Conservation (phyloP, 2,888 invertebrate genomes). For the Sipunculus nudus region DNA sequence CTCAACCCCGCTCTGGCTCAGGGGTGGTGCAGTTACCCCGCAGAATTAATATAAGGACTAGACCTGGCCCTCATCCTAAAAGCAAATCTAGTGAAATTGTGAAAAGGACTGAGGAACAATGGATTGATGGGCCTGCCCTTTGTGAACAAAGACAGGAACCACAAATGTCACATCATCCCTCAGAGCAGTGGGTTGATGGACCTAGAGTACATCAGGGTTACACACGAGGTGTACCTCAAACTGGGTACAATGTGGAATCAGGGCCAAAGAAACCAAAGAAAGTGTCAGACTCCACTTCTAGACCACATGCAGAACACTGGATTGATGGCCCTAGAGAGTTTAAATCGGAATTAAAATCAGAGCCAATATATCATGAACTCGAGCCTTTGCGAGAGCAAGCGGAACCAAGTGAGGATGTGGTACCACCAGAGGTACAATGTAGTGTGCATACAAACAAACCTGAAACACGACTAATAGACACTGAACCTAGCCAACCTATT, state of each 20-base stretch:
- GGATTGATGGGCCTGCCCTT: slow-evolving; percentile 25
- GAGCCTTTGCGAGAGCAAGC: no score
- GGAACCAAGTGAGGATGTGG: no score
- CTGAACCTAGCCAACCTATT: no score
- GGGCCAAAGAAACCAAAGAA: slow-evolving; percentile 19
- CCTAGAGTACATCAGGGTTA: slow-evolving; percentile 73
- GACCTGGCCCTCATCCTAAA: neutral
- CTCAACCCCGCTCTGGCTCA: no score
- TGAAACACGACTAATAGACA: no score
- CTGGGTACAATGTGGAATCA: neutral
- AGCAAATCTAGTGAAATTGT: neutral
- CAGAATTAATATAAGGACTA: slow-evolving; percentile 22
- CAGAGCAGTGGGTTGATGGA: slow-evolving; percentile 85
- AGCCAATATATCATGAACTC: no score
- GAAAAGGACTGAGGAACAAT: slow-evolving; percentile 20
- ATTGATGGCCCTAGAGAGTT: slow-evolving; percentile 60
- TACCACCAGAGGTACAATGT: no score
- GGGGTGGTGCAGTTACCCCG: slow-evolving; percentile 24
- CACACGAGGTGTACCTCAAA: slow-evolving; percentile 66
- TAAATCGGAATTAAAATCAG: no score
- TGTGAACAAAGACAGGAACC: neutral
- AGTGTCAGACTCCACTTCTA: slow-evolving; percentile 79
- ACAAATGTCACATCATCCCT: slow-evolving; percentile 15
- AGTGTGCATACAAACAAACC: no score
- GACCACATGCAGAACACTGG: slow-evolving; percentile 71